These are phyloP conservation scores for Aphidius ervi DNA, from an alignment of 1,140 invertebrate genomes.

Conservation along the genomic window DNA sequence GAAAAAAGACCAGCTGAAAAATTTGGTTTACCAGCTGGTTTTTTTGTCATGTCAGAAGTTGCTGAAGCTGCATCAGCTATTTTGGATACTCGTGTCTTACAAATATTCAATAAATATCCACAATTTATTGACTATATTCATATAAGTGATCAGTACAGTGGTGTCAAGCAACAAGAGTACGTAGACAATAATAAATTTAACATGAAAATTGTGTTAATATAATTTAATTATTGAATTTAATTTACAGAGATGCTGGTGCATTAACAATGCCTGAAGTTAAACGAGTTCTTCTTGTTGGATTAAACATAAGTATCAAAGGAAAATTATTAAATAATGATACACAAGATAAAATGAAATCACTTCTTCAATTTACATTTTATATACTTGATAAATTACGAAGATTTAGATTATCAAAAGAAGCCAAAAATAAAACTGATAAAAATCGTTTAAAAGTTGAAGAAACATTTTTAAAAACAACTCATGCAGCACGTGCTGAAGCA, in stretches of 20 bases:
- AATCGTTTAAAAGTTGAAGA: constrained; percentile 89
- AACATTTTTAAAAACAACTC: constrained; percentile 87
- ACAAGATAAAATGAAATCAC: constrained; percentile 72
- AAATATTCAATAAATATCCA: constrained; percentile 81
- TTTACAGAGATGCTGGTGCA: constrained; percentile 52
- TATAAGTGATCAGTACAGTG: constrained; percentile 93
- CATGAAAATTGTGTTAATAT: constrained; percentile 3
- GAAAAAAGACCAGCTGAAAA: constrained; percentile 87
- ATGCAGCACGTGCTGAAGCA: constrained; percentile 86
- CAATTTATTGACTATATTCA: constrained; percentile 92
- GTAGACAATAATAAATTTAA: constrained; percentile 34
- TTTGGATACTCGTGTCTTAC: constrained; percentile 77
- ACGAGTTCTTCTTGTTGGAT: constrained; percentile 77
- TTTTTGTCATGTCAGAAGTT: constrained; percentile 85
- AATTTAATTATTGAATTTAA: constrained; percentile 2
- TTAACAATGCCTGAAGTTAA: constrained; percentile 70
- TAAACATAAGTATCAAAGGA: constrained; percentile 73
- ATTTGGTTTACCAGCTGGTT: constrained; percentile 75
- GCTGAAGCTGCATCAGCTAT: constrained; percentile 79
- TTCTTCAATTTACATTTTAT: constrained; percentile 87
- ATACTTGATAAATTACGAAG: constrained; percentile 86
- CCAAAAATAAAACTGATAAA: constrained; percentile 79
- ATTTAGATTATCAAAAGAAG: constrained; percentile 88
- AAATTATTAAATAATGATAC: constrained; percentile 53
- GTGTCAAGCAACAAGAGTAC: constrained; percentile 84